Evolutionary conservation across 2,113 vertebrate genomes (phyloP).

Genomic region (Austrofundulus limnaeus): DNA sequence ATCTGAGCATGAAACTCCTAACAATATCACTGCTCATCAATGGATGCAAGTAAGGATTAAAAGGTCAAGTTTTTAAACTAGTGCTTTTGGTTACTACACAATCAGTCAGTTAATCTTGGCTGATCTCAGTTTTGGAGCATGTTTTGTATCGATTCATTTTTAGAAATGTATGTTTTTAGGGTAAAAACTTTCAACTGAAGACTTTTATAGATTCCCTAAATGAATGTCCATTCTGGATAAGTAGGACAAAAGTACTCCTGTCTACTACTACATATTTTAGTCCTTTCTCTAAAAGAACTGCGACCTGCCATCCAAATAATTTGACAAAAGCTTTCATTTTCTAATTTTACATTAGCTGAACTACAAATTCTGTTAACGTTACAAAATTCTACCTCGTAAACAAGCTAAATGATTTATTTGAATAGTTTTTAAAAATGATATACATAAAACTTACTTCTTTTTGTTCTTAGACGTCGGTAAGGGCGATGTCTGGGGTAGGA

Average conservation of each 20-base stretch:
- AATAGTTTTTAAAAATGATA: neutral
- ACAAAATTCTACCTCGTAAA: neutral
- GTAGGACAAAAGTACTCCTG: neutral
- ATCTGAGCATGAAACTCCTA: too few relatives aligned
- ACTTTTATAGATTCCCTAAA: neutral
- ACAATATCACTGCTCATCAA: too few relatives aligned
- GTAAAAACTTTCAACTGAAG: too few relatives aligned
- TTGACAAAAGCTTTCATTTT: too few relatives aligned
- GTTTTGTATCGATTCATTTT: neutral
- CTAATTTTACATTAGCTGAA: neutral
- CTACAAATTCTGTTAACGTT: neutral
- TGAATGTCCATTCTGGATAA: neutral
- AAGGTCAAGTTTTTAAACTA: too few relatives aligned
- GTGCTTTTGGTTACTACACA: neutral
- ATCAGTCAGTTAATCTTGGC: neutral
- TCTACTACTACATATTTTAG: neutral
- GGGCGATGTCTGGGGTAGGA: constrained; percentile 60
- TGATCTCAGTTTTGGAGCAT: neutral
- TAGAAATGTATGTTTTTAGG: neutral
- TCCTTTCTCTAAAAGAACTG: neutral
- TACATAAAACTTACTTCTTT: constrained; percentile 90
- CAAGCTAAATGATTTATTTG: neutral
- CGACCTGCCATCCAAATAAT: too few relatives aligned
- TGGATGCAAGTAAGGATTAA: too few relatives aligned
- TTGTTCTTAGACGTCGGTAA: constrained; percentile 87